Conservation (phyloP, 2,888 invertebrate species). For the Mechanitis messenoides region DNA sequence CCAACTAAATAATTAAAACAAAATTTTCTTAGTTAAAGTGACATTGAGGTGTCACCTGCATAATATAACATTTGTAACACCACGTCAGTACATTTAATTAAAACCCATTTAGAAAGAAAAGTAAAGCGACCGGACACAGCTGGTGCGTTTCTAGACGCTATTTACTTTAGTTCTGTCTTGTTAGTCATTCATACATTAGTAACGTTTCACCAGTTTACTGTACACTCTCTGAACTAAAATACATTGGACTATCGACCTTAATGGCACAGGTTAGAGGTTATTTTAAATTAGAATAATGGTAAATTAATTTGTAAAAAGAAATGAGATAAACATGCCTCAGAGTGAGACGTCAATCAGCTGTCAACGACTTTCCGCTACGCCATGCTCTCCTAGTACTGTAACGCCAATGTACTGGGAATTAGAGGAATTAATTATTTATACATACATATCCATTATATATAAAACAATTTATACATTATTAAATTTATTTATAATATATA, state of each 20-base stretch:
- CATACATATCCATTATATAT: background rate
- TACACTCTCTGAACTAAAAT: conserved; percentile 10
- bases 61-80: conserved; percentile 43
- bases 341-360: conserved; percentile 76
- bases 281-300: background rate
- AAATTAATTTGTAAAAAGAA: conserved; percentile 38
- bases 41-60: conserved; percentile 29
- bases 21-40: background rate
- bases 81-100: conserved; percentile 65
- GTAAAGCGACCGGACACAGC: conserved; percentile 73
- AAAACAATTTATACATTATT: too few relatives aligned
- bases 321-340: conserved; percentile 71
- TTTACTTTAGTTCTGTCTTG: conserved; percentile 74
- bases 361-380: conserved; percentile 67
- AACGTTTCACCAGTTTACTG: conserved; percentile 46
- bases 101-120: conserved; percentile 72
- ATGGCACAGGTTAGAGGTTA: background rate
- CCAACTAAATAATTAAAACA: background rate
- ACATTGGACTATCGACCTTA: conserved; percentile 31
- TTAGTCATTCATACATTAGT: conserved; percentile 75
- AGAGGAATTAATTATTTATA: conserved; percentile 9
- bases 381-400: conserved; percentile 65
- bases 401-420: conserved; percentile 56
- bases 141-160: conserved; percentile 67
- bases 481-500: too few relatives aligned